A percentile compares a stretch with the other conserved stretches of the same genome.
These are phyloP conservation scores for Atlantisia rogersi DNA, from an alignment of 2,113 vertebrate species.

Conservation along the genomic window DNA sequence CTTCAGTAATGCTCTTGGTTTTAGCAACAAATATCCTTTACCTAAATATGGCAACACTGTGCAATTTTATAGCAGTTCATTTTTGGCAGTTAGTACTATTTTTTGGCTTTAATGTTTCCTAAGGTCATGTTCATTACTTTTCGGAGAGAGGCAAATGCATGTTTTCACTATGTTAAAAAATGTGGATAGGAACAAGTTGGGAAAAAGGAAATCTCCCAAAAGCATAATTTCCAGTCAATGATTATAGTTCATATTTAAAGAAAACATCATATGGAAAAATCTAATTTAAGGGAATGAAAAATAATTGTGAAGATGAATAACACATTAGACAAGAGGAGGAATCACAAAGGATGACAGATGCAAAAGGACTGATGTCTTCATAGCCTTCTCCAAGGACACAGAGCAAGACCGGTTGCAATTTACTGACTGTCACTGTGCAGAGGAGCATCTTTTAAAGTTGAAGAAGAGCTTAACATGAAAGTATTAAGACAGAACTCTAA, in stretches of 20 bases:
- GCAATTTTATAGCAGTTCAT: not conserved
- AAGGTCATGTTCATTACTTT: not conserved
- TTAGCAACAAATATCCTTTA: not conserved
- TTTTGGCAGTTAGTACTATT: not conserved
- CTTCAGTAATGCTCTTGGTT: not conserved
- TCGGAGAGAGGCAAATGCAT: not conserved
- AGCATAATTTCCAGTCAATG: not conserved
- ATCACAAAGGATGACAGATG: not conserved
- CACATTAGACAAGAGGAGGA: not conserved
- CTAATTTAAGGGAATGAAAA: not conserved
- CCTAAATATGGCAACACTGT: not conserved
- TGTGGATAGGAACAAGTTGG: not conserved
- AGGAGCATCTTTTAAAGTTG: slow-evolving; percentile 3
- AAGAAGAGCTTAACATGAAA: slow-evolving; percentile 24
- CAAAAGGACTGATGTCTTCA: not conserved
- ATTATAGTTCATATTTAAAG: slow-evolving; percentile 4
- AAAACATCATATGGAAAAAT: not conserved
- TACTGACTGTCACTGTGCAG: not conserved
- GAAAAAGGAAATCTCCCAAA: not conserved
- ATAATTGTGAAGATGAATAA: slow-evolving; percentile 12
- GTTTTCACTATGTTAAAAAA: not conserved
- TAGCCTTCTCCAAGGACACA: not conserved
- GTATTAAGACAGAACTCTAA: slow-evolving; percentile 24
- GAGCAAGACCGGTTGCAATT: not conserved
- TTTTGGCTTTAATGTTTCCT: not conserved